A percentile compares a stretch with the other conserved stretches of the same genome.
These are phyloP conservation scores for Macrophya alboannulata DNA, from an alignment of 2,888 invertebrate species.

Conservation along the genomic window DNA sequence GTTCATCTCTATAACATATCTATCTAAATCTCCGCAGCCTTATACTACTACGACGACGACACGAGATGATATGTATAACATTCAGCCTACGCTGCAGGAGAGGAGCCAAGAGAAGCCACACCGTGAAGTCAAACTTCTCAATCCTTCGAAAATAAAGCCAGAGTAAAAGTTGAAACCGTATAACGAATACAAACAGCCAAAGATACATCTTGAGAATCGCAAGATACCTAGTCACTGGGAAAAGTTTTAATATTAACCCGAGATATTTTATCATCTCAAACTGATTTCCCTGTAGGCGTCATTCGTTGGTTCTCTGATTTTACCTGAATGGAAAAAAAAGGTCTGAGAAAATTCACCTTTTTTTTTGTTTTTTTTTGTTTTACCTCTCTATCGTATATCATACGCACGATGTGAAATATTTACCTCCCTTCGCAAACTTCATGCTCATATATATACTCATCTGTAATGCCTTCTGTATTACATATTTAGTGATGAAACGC, in stretches of 20 bases:
- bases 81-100: not conserved
- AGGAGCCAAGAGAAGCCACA: not conserved
- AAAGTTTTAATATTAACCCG: slow-evolving; percentile 68
- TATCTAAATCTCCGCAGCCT: not conserved
- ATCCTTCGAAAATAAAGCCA: not conserved
- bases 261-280: slow-evolving; percentile 61
- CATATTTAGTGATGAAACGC: not conserved
- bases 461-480: not conserved
- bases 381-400: not conserved
- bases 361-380: not conserved
- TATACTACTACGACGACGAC: not conserved
- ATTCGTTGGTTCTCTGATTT: slow-evolving; percentile 34
- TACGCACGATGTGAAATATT: slow-evolving; percentile 28
- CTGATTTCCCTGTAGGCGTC: slow-evolving; percentile 63
- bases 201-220: slow-evolving; percentile 65
- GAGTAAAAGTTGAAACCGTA: slow-evolving; percentile 56
- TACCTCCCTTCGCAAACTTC: slow-evolving; percentile 8
- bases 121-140: slow-evolving; percentile 37
- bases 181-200: slow-evolving; percentile 66
- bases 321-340: slow-evolving; percentile 14
- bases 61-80: not conserved
- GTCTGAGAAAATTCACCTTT: slow-evolving; percentile 40
- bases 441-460: not conserved
- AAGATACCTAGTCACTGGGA: slow-evolving; percentile 3
- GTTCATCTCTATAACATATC: slow-evolving; percentile 23